Conservation (phyloP, 2,113 vertebrate genomes). For the Symphodus melops region DNA sequence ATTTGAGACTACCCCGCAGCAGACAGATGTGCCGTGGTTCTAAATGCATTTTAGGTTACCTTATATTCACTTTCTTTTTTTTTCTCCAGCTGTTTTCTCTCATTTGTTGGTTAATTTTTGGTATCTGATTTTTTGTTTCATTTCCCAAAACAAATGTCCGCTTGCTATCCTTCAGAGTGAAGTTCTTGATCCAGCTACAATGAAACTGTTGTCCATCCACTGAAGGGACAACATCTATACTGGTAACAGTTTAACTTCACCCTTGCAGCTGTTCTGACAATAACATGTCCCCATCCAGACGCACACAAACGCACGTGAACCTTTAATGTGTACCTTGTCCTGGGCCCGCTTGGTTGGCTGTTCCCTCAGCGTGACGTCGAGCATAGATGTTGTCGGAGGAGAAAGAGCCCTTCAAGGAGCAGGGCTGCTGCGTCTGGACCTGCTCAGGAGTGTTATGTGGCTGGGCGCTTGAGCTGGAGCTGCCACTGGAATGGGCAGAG, state of each 20-base stretch:
- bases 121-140: no score
- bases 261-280: constrained; percentile 13
- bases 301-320: constrained; percentile 3
- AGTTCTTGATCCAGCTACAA: not conserved
- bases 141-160: not conserved
- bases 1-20: no score
- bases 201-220: not conserved
- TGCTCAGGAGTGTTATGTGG: constrained; percentile 76
- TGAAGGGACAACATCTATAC: constrained; percentile 4
- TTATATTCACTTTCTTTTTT: no score
- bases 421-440: constrained; percentile 96
- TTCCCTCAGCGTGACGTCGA: constrained; percentile 87
- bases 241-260: not conserved
- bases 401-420: constrained; percentile 95
- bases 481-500: constrained; percentile 67
- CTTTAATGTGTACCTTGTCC: constrained; percentile 76
- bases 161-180: not conserved
- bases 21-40: no score
- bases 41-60: no score
- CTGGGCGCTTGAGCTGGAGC: constrained; percentile 65
- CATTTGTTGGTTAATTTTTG: no score
- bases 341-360: constrained; percentile 59
- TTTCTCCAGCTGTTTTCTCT: no score
- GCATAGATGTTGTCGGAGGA: constrained; percentile 94
- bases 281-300: not conserved